Evolutionary conservation across 2,888 invertebrate species (phyloP).

Genomic region (Caenorhabditis imperialis): DNA sequence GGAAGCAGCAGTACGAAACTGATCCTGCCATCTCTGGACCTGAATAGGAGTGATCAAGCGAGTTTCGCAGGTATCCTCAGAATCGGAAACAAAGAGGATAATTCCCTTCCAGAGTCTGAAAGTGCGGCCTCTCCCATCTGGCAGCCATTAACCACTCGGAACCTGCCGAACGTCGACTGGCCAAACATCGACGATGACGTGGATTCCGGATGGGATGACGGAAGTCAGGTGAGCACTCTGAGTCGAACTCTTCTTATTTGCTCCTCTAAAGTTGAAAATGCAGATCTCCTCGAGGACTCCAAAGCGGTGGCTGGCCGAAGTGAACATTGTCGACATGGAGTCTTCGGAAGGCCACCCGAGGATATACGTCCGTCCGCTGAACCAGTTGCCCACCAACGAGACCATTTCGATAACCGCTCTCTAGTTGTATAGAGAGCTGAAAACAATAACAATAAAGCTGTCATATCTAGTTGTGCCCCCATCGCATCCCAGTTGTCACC

Average conservation of each 20-base stretch:
- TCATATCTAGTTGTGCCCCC: too few relatives aligned
- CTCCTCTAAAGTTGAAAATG: constrained; percentile 29
- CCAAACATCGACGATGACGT: constrained; percentile 65
- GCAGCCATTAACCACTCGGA: constrained; percentile 63
- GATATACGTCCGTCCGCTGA: constrained; percentile 59
- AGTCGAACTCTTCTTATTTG: not conserved
- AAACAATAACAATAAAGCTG: too few relatives aligned
- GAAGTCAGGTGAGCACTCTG: constrained; percentile 43
- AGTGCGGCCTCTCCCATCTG: constrained; percentile 62
- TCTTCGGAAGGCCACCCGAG: constrained; percentile 56
- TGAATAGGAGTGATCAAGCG: constrained; percentile 44
- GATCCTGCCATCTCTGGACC: constrained; percentile 39
- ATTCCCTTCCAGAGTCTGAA: constrained; percentile 35
- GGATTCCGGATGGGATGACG: constrained; percentile 69
- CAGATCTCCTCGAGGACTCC: constrained; percentile 47
- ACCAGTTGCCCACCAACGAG: constrained; percentile 28
- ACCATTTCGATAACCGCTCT: constrained; percentile 55
- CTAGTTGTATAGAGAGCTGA: constrained; percentile 14
- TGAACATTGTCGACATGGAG: constrained; percentile 67
- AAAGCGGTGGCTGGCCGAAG: constrained; percentile 68
- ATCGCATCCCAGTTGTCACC: too few relatives aligned
- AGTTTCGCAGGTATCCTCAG: constrained; percentile 50
- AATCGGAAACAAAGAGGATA: not conserved
- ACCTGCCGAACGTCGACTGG: constrained; percentile 65
- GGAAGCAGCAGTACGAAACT: constrained; percentile 34